Evolutionary conservation across 64 coral and sea anemone genomes (phyloP), one percentile per base, ranked within the genome.

Genomic region (Pachyseris speciosa): DNA sequence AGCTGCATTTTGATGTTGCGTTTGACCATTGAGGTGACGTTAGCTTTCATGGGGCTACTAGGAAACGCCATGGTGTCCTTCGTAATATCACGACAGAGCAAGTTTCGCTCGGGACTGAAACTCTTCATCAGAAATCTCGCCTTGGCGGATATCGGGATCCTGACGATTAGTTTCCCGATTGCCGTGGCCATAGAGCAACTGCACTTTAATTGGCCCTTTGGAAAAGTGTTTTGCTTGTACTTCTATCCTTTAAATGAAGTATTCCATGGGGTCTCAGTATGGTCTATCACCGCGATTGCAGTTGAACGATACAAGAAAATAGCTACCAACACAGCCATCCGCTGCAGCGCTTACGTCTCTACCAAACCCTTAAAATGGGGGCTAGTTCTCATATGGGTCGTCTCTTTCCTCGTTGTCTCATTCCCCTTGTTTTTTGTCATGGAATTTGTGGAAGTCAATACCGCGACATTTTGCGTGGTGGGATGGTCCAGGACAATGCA

Each of bases 271-370:
- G 89, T 77, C 0, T 91, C 89, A 0, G 64, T 91, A n/a, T 91
- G 89, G 89, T 79, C 72, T 9, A 84, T 91, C 27, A 77, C 89
- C 12, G 89, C 89, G 3, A 91, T 91, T 45, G 89, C 89, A 1
- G 71, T 83, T 27, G 89, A 91, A 7, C 36, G 89, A 7, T 91
- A 91, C 42, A 38, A 58, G 27, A 78, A 78, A 40, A 90, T 90
- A 55, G 9, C 75, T 16, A 70, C 75, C 31, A 51, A 36, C 32
- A 68, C 42, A 24, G 73, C 34, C 53, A 61, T 67, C 37, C 63
- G 60, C 15, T 20, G 15, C 9, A 72, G 72, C 9, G 34, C 43
- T 0, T 55, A 36, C 4, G 16, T 31, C 37, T 71, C 78, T 10
- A 57, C 31, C 22, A 72, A 84, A 24, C 20, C 89, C 31, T 29